phyloP scores from a whole-genome alignment of 2,113 vertebrate species.

The Telmatochromis sp. region DNA sequence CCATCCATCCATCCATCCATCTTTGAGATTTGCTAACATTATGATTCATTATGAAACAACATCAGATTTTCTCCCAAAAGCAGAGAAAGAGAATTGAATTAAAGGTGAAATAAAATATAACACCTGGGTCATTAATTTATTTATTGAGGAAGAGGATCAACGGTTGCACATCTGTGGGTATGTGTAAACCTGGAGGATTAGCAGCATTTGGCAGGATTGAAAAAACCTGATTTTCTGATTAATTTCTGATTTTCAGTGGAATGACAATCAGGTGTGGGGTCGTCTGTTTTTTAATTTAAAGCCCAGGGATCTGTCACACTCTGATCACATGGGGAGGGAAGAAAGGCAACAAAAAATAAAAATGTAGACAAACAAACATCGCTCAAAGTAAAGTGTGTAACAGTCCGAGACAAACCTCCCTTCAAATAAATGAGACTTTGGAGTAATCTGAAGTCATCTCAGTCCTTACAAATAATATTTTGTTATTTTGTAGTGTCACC shows the following conservation, averaged over 20 bases:
- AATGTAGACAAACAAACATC: neutral
- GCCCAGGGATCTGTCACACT: neutral
- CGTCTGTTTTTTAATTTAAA: neutral
- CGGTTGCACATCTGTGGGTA: neutral
- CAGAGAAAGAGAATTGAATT: neutral
- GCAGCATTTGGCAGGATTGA: neutral
- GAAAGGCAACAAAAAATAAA: neutral
- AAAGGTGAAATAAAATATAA: neutral
- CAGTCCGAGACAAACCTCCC: neutral
- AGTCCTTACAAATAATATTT: neutral
- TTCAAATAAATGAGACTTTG: neutral
- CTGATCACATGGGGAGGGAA: neutral
- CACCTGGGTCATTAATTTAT: neutral
- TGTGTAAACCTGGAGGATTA: neutral
- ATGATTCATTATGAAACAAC: neutral
- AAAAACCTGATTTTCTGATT: neutral
- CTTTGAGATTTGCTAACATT: neutral
- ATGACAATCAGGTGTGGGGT: neutral
- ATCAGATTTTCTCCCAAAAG: neutral
- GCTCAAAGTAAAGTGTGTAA: neutral
- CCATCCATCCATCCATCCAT: fast-evolving
- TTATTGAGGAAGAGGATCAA: neutral
- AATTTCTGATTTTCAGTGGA: neutral
- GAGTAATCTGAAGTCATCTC: neutral
- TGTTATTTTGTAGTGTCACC: neutral